phyloP scores from a whole-genome alignment of 2,113 vertebrate species.

The Setophaga petechia region DNA sequence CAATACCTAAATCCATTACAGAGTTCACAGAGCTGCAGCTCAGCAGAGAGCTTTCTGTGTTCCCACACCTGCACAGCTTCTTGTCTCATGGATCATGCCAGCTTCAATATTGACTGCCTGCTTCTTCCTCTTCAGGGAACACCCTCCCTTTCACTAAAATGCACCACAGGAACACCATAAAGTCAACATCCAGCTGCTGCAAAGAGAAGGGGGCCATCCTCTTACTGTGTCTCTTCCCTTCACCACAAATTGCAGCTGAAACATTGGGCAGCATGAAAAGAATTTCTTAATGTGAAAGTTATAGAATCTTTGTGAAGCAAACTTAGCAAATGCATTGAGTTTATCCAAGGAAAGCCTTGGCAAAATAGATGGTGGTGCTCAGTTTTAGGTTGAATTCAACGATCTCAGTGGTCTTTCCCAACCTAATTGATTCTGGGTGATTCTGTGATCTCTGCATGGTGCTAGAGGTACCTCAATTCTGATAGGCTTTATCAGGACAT shows the following conservation, averaged over 20 bases:
- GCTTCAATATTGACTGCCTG: neutral
- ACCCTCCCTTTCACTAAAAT: neutral
- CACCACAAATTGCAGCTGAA: neutral
- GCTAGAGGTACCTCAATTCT: neutral
- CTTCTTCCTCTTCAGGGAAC: neutral
- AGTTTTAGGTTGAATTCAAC: neutral
- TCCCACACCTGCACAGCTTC: conserved; percentile 6
- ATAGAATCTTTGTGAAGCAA: neutral
- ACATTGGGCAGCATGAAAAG: neutral
- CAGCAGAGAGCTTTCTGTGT: neutral
- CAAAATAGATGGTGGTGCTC: neutral
- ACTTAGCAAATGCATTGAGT: neutral
- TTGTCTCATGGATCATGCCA: neutral
- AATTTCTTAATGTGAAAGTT: neutral
- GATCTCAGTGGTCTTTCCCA: neutral
- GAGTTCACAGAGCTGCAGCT: neutral
- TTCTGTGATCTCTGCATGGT: neutral
- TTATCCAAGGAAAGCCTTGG: neutral
- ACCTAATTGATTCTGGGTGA: neutral
- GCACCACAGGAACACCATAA: neutral
- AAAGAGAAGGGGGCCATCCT: neutral
- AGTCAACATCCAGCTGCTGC: neutral
- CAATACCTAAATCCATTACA: conserved; percentile 18
- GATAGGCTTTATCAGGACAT: neutral
- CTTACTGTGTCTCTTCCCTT: neutral